A percentile compares a stretch with the other conserved stretches of the same genome.
Conservation (phyloP, 2,888 invertebrate genomes). For the Macrophya alboannulata region DNA sequence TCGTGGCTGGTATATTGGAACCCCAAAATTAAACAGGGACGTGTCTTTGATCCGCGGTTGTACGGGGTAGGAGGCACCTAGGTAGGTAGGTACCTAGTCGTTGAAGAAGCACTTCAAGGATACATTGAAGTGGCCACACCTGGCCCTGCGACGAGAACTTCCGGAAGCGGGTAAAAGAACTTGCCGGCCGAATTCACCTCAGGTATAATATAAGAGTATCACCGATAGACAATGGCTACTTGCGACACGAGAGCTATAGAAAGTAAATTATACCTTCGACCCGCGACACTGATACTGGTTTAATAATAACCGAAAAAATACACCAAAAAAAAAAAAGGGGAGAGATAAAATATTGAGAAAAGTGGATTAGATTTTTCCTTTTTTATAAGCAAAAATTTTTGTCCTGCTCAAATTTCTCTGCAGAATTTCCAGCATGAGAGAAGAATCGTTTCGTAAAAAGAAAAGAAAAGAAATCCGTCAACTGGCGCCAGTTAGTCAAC, state of each 20-base stretch:
- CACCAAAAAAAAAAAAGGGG: neutral
- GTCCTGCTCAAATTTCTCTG: no score
- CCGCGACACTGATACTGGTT: neutral
- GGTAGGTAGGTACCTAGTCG: neutral
- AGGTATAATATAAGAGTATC: neutral
- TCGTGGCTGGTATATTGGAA: neutral
- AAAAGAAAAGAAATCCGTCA: constrained; percentile 25
- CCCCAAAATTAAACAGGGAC: constrained; percentile 25
- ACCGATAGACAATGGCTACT: constrained; percentile 21
- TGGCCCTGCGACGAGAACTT: neutral
- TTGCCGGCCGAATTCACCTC: constrained; percentile 6
- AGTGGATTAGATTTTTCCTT: neutral
- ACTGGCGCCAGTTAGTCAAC: constrained; percentile 40
- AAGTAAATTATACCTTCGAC: constrained; percentile 4
- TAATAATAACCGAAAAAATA: neutral
- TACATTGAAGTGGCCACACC: constrained; percentile 33
- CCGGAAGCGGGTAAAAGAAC: constrained; percentile 22
- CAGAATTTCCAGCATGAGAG: no score
- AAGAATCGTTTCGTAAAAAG: neutral
- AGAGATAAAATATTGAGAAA: neutral
- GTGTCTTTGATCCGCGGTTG: constrained; percentile 35
- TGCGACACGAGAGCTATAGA: neutral
- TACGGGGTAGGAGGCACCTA: neutral
- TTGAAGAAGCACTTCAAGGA: constrained; percentile 7
- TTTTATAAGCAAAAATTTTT: neutral